Percentiles rank a stretch among this genome's conserved stretches.
phyloP scores from a whole-genome alignment of 2,888 invertebrate species.

The Emmelina monodactyla region DNA sequence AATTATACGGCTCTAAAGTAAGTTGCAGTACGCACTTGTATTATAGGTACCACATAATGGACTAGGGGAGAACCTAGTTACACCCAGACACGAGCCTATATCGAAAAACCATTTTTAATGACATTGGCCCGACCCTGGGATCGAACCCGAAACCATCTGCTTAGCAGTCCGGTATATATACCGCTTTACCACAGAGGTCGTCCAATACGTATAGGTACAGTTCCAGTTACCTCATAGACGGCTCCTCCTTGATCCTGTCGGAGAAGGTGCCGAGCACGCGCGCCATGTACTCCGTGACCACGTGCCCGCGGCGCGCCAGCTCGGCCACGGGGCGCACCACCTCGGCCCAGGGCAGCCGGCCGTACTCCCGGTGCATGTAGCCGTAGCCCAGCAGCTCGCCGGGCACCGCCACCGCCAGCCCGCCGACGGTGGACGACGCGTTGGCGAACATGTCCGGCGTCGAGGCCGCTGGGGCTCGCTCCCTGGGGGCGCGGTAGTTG shows the following conservation, averaged over 20 bases:
- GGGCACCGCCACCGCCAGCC: conserved; percentile 84
- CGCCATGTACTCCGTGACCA: conserved; percentile 72
- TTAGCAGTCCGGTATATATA: no score
- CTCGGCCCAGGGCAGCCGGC: conserved; percentile 78
- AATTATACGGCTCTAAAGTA: no score
- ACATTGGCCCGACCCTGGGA: no score
- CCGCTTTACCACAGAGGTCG: no score
- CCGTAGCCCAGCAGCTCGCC: conserved; percentile 89
- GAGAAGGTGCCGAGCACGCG: conserved; percentile 59
- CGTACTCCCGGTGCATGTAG: conserved; percentile 76
- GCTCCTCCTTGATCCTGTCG: conserved; percentile 62
- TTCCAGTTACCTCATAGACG: conserved; percentile 67
- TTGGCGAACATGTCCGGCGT: conserved; percentile 72
- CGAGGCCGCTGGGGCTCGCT: conserved; percentile 77
- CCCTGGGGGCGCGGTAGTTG: conserved; percentile 47
- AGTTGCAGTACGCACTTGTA: no score
- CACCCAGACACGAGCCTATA: no score
- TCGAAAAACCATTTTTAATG: no score
- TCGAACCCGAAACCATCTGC: no score
- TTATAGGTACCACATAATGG: no score
- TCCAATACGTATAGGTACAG: no score
- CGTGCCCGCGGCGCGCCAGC: conserved; percentile 75
- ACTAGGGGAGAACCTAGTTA: no score
- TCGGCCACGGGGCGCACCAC: conserved; percentile 82
- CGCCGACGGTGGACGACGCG: conserved; percentile 63